Evolutionary conservation across 2,888 invertebrate species (phyloP).

Genomic region (Chaetoderma sp.): DNA sequence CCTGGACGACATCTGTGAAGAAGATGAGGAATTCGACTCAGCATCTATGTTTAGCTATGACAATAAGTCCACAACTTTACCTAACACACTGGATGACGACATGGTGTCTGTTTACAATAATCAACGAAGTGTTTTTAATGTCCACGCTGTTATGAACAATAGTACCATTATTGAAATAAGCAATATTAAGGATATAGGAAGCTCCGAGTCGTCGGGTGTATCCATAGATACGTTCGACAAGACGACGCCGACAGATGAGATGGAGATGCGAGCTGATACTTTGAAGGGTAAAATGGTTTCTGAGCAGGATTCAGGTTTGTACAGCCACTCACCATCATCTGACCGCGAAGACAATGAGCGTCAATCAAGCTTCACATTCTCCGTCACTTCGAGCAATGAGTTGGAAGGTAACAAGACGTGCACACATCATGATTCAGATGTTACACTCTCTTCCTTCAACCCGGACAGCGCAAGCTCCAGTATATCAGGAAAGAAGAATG

Average conservation of each 20-base stretch:
- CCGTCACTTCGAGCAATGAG: neutral
- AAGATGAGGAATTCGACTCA: conserved; percentile 29
- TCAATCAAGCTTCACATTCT: neutral
- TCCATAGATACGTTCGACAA: neutral
- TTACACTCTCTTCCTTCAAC: neutral
- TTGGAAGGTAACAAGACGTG: neutral
- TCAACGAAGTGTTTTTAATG: too few species aligned
- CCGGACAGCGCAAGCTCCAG: conserved; percentile 5
- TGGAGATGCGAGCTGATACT: neutral
- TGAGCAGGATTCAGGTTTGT: neutral
- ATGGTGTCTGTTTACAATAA: too few species aligned
- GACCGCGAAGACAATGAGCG: neutral
- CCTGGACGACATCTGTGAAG: conserved; percentile 30
- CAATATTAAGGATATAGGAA: too few species aligned
- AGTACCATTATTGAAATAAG: too few species aligned
- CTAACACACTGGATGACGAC: too few species aligned
- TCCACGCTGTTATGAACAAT: too few species aligned
- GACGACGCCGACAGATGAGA: neutral
- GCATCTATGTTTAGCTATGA: conserved; percentile 2
- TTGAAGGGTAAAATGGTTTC: too few species aligned
- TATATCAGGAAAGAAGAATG: too few species aligned
- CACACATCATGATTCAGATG: neutral
- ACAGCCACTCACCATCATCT: neutral
- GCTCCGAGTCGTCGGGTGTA: neutral
- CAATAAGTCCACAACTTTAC: too few species aligned